Percentiles rank a stretch among this genome's conserved stretches.
These are phyloP conservation scores for Misgurnus mizolepis DNA, from an alignment of 2,113 vertebrate genomes.

Conservation along the genomic window DNA sequence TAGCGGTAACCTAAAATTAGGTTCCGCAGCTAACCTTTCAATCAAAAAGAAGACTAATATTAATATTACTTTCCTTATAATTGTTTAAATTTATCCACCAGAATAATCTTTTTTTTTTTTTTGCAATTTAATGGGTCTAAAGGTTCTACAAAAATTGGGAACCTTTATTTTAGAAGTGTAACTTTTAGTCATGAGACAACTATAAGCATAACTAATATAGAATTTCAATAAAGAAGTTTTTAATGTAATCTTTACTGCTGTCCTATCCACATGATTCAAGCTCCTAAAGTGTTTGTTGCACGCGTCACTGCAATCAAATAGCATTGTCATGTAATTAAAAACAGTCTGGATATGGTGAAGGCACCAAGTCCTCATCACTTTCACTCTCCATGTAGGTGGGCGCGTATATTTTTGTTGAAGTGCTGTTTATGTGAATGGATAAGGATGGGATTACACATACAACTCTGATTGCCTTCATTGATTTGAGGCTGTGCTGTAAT, in stretches of 20 bases:
- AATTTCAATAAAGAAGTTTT: too few species aligned
- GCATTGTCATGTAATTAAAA: constrained; percentile 72
- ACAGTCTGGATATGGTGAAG: constrained; percentile 66
- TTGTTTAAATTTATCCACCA: too few species aligned
- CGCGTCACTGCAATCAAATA: constrained; percentile 47
- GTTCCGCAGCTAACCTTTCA: too few species aligned
- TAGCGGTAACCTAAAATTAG: too few species aligned
- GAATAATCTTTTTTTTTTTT: too few species aligned
- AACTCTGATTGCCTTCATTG: constrained; percentile 75
- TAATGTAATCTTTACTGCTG: neutral
- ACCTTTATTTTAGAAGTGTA: too few species aligned
- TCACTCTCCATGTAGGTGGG: constrained; percentile 89
- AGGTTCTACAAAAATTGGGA: too few species aligned
- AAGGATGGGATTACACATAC: constrained; percentile 91
- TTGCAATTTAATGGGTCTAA: too few species aligned
- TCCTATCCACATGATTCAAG: constrained; percentile 18
- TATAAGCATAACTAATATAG: neutral
- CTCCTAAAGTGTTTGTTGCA: constrained; percentile 39
- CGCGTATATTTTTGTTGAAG: constrained; percentile 92
- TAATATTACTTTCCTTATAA: too few species aligned
- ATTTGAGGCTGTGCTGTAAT: constrained; percentile 70
- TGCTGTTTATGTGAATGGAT: constrained; percentile 92
- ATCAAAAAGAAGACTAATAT: too few species aligned
- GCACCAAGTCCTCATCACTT: constrained; percentile 71
- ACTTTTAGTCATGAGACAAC: too few species aligned